Percentiles rank a stretch among this genome's conserved stretches.
Evolutionary conservation across 2,797 vertebrate genomes (phyloP).

Genomic region (Siniperca scherzeri): DNA sequence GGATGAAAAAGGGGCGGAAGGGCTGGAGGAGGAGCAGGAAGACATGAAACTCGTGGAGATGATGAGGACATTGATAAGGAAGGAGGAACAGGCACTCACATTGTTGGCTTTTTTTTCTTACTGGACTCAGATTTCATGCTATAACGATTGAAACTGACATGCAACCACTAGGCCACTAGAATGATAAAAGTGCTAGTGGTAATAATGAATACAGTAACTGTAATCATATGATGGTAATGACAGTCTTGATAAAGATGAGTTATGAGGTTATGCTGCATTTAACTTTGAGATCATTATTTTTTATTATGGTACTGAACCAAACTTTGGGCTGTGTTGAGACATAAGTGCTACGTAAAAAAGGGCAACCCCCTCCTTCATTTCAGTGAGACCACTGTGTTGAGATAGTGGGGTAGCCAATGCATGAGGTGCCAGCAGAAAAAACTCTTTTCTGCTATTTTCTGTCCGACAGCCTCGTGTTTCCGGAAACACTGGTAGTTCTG

Average conservation of each 20-base stretch:
- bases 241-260: not conserved
- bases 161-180: not conserved
- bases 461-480: not conserved
- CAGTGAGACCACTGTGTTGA: not conserved
- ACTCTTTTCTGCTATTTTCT: not conserved
- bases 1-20: conserved; percentile 3
- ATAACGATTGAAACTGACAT: conserved; percentile 2
- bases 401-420: not conserved
- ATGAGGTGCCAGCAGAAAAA: not conserved
- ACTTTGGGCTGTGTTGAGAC: not conserved
- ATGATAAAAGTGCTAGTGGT: not conserved
- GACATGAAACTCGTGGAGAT: conserved; percentile 27
- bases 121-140: not conserved
- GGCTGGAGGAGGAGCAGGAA: conserved; percentile 56
- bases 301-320: not conserved
- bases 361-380: not conserved
- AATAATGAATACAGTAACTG: conserved; percentile 8
- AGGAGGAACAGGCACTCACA: conserved; percentile 32
- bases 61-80: conserved; percentile 54
- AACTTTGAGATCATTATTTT: conserved; percentile 3
- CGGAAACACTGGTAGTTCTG: not conserved
- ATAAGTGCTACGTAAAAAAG: not conserved
- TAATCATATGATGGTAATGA: conserved; percentile 29
- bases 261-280: conserved; percentile 2
- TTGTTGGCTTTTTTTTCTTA: conserved; percentile 32